Conservation (phyloP, 2,797 vertebrate species). For the Gymnopithys bicolor region DNA sequence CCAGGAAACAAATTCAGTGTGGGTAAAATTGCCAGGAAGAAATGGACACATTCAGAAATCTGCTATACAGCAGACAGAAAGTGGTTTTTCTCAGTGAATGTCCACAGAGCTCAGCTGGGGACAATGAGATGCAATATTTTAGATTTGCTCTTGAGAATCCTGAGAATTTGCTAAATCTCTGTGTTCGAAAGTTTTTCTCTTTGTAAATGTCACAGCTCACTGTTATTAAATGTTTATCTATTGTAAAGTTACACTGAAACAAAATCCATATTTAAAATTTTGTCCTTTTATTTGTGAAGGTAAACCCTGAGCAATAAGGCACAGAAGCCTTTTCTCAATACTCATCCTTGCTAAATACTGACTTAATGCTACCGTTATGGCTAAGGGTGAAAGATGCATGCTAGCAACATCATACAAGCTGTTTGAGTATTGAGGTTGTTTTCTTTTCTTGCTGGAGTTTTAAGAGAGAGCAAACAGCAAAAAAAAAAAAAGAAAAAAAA, state of each 20-base stretch:
- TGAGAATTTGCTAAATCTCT: constrained; percentile 1
- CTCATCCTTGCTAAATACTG: not conserved
- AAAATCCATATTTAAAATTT: constrained; percentile 9
- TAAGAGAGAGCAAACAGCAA: not conserved
- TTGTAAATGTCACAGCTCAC: constrained; percentile 41
- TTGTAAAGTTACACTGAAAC: constrained; percentile 1
- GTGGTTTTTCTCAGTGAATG: not conserved
- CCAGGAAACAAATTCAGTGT: not conserved
- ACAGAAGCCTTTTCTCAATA: not conserved
- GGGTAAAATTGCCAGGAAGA: not conserved
- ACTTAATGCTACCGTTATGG: not conserved
- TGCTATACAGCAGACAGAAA: not conserved
- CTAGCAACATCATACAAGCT: not conserved
- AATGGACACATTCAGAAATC: not conserved
- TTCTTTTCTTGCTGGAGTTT: not conserved
- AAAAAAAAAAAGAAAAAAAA: not conserved
- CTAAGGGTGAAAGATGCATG: not conserved
- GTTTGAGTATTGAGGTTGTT: not conserved
- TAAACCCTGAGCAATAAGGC: not conserved
- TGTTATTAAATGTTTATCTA: constrained; percentile 27
- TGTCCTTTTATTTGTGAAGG: not conserved
- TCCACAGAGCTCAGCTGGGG: not conserved
- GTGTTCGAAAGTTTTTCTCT: constrained; percentile 10
- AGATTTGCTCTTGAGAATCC: constrained; percentile 17
- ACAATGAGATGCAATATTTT: constrained; percentile 17